These are phyloP conservation scores for Caenorhabditis imperialis DNA, from an alignment of 2,888 invertebrate species.

Conservation along the genomic window DNA sequence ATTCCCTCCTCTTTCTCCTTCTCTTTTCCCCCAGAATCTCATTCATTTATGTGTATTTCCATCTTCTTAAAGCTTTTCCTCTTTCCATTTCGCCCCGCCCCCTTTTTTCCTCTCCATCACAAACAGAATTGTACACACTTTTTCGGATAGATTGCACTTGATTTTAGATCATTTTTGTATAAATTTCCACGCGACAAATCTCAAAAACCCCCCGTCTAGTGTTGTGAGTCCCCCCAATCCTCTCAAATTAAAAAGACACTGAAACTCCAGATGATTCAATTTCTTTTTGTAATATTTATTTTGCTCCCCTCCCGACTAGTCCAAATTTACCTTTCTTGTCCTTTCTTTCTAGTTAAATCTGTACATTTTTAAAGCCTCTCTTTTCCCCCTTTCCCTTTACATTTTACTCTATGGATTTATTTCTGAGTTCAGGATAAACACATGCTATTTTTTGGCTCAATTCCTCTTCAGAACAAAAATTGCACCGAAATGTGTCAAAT, in stretches of 20 bases:
- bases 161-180: too few species aligned
- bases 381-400: slow-evolving; percentile 9
- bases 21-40: slow-evolving; percentile 35
- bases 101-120: background rate
- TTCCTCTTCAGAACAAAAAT: background rate
- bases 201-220: slow-evolving; percentile 12
- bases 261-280: slow-evolving; percentile 5
- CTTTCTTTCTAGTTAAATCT: slow-evolving; percentile 9
- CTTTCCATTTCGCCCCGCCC: background rate
- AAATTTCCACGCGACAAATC: too few species aligned
- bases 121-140: slow-evolving; percentile 34
- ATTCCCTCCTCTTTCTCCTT: background rate
- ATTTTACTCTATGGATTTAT: background rate
- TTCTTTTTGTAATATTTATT: slow-evolving; percentile 4
- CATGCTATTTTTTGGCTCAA: background rate
- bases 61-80: background rate
- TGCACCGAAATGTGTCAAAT: background rate
- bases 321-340: slow-evolving; percentile 4
- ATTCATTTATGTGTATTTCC: background rate
- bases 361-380: slow-evolving; percentile 9
- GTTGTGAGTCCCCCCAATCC: slow-evolving; percentile 41
- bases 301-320: slow-evolving; percentile 17
- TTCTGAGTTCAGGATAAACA: background rate
- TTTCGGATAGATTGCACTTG: slow-evolving; percentile 8
- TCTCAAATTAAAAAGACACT: too few species aligned